Evolutionary conservation across 2,888 invertebrate species (phyloP), one percentile per base, ranked within the genome.

Genomic region (Cheilosia scutellata): DNA sequence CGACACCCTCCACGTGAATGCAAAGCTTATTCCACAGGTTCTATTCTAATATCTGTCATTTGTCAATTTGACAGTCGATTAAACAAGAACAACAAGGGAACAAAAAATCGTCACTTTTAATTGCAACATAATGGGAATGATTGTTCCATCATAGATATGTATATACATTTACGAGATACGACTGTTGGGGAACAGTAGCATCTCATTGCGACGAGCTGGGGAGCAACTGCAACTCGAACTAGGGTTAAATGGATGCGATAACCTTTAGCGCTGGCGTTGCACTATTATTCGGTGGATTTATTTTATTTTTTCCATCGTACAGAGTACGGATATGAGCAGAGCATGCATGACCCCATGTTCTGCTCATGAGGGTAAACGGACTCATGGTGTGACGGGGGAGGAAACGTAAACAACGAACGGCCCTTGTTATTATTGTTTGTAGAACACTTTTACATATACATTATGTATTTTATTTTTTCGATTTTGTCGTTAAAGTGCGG

Each of bases 111-210:
- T 77, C 58, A 62, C 79, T 74, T 58, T 84, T 84, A 84, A 84
- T 84, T 84, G 75, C 65, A 27, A 25, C 31, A 84, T 79, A 84
- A 84, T 84, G 70, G 70, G 68, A 44, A 44, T 27, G 49, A 84
- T 79, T 79, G 79, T 79, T 79, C 70, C 78, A 66, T 55, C 53
- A 37, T 11, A 37, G 37, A 37, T 37, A n/a, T n/a, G n/a, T n/a
- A n/a, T n/a, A n/a, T n/a, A 20, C 44, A 72, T 20, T 20, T 20
- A 20, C 20, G 20, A 20, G 42, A 25, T 37, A 20, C 20, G 20
- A 16, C 7, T 47, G 44, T 62, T 20, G 33, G 33, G 44, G 44
- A 33, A 66, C 53, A 80, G 80, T 62, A 70, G 80, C 70, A 53
- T 76, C 75, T 33, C 42, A 31, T 29, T 65, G 63, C 37, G 31